Evolutionary conservation across 2,888 invertebrate genomes (phyloP).

Genomic region (Parelbella ahira): DNA sequence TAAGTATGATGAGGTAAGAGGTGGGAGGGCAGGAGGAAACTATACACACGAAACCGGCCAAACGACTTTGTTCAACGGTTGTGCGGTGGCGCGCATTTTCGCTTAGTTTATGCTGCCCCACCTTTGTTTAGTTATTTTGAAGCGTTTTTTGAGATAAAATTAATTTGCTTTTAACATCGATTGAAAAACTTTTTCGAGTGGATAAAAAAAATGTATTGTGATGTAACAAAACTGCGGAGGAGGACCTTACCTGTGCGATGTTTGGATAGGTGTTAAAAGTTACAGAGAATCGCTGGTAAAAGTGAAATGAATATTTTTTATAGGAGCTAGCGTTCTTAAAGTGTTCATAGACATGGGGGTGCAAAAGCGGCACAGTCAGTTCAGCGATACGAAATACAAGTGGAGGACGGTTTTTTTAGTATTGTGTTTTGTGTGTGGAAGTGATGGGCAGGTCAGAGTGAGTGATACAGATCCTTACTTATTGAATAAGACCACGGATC

Average conservation of each 20-base stretch:
- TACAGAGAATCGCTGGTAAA: slow-evolving; percentile 50
- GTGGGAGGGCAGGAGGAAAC: slow-evolving; percentile 48
- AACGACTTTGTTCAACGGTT: slow-evolving; percentile 77
- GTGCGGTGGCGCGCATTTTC: slow-evolving; percentile 64
- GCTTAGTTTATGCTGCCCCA: slow-evolving; percentile 64
- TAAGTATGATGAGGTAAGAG: slow-evolving; percentile 35
- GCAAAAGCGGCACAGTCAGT: slow-evolving; percentile 75
- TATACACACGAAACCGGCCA: slow-evolving; percentile 65
- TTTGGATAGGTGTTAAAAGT: slow-evolving; percentile 52
- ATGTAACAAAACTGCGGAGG: slow-evolving; percentile 14
- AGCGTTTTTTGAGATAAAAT: slow-evolving; percentile 26
- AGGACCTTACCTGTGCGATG: slow-evolving; percentile 44
- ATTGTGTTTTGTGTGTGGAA: slow-evolving; percentile 47
- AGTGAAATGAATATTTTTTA: slow-evolving; percentile 68
- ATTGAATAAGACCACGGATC: slow-evolving; percentile 60
- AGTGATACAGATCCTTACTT: slow-evolving; percentile 62
- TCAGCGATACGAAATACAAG: slow-evolving; percentile 76
- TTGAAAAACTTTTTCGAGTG: neutral
- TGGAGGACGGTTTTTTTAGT: slow-evolving; percentile 70
- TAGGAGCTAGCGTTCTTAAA: slow-evolving; percentile 44
- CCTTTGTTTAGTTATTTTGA: slow-evolving; percentile 59
- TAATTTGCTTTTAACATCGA: slow-evolving; percentile 34
- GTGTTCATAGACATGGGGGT: slow-evolving; percentile 69
- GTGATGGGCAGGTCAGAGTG: slow-evolving; percentile 53
- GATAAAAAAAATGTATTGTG: slow-evolving; percentile 22